phyloP scores from a whole-genome alignment of 2,113 vertebrate species.

The Hippocampus barbouri region DNA sequence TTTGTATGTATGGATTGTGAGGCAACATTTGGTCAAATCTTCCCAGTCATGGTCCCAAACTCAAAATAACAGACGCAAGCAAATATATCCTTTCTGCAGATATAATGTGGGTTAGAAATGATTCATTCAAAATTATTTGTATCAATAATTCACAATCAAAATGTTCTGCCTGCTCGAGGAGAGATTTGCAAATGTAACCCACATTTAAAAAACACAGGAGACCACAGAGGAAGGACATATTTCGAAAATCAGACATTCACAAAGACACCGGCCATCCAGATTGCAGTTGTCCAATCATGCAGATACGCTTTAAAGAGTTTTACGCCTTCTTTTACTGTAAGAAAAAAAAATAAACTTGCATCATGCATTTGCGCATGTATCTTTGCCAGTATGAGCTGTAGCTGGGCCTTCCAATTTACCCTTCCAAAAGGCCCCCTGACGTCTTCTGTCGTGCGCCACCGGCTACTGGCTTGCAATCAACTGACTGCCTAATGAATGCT shows the following conservation, averaged over 20 bases:
- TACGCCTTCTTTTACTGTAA: conserved; percentile 3
- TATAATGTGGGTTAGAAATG: background rate
- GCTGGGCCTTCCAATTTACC: conserved; percentile 33
- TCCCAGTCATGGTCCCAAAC: background rate
- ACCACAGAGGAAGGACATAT: background rate
- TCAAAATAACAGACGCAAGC: background rate
- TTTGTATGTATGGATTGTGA: too few species aligned
- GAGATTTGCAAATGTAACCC: background rate
- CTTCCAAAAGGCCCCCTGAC: conserved; percentile 31
- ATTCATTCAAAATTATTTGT: background rate
- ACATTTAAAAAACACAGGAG: background rate
- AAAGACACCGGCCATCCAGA: background rate
- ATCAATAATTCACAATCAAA: conserved; percentile 6
- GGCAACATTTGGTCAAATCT: background rate
- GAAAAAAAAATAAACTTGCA: background rate
- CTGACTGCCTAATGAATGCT: conserved; percentile 60
- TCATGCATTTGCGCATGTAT: background rate
- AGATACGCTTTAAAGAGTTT: background rate
- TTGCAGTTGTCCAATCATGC: background rate
- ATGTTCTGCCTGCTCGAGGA: background rate
- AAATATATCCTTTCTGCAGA: background rate
- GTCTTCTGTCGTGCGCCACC: conserved; percentile 33
- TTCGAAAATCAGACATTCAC: background rate
- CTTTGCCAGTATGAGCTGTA: background rate
- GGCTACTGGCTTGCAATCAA: conserved; percentile 31